Conservation (phyloP, 2,113 vertebrate species). For the Miniopterus natalensis region DNA sequence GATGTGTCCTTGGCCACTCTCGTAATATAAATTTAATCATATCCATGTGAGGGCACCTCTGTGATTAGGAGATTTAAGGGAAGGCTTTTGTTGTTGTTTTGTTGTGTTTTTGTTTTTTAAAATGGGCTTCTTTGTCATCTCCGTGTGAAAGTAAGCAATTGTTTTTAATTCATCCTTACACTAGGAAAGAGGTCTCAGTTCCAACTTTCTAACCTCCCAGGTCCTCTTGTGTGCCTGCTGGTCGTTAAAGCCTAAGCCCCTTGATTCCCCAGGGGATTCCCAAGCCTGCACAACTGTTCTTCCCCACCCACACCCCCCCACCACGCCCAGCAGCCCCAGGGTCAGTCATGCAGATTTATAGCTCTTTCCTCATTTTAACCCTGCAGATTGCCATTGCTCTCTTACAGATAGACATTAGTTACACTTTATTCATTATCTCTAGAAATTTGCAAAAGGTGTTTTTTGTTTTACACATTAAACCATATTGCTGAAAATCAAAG, state of each 20-base stretch:
- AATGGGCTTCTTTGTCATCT: background rate
- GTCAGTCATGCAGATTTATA: background rate
- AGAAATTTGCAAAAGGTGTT: background rate
- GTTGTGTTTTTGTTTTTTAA: background rate
- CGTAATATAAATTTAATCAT: background rate
- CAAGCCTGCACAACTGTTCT: background rate
- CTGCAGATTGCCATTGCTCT: background rate
- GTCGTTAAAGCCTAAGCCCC: background rate
- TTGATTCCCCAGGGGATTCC: background rate
- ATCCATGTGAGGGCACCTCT: background rate
- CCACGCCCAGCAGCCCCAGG: background rate
- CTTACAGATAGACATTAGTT: background rate
- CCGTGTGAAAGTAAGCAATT: background rate
- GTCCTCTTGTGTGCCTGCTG: background rate
- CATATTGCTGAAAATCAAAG: background rate
- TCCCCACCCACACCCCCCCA: fast-evolving
- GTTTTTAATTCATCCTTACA: background rate
- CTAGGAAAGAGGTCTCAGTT: background rate
- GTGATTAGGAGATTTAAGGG: background rate
- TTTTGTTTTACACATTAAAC: background rate
- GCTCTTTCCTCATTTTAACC: background rate
- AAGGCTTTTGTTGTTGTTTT: background rate
- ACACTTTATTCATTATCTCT: background rate
- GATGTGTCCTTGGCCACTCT: background rate
- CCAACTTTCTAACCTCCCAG: background rate